Conservation (phyloP, 2,888 invertebrate genomes). For the Cryptocephalus primarius region DNA sequence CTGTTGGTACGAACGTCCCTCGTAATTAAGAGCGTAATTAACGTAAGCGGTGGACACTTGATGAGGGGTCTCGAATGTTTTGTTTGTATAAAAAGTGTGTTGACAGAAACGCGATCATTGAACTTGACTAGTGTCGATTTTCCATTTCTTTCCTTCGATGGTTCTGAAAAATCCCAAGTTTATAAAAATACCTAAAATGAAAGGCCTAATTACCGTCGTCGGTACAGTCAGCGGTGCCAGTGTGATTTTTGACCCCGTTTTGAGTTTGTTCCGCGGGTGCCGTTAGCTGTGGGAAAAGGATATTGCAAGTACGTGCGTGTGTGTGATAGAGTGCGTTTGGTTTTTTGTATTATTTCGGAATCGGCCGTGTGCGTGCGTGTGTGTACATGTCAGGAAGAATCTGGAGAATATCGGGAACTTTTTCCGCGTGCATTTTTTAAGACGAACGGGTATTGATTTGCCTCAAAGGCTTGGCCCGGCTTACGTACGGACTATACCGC, state of each 20-base stretch:
- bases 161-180: slow-evolving; percentile 34
- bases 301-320: slow-evolving; percentile 6
- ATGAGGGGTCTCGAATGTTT: background rate
- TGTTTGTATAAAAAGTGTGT: background rate
- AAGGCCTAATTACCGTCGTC: slow-evolving; percentile 31
- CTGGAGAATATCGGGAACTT: slow-evolving; percentile 22
- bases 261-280: slow-evolving; percentile 33
- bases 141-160: slow-evolving; percentile 33
- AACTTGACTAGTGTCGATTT: slow-evolving; percentile 29
- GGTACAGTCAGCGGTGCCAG: slow-evolving; percentile 27
- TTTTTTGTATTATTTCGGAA: too few relatives aligned
- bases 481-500: slow-evolving; percentile 37
- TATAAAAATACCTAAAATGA: slow-evolving; percentile 34
- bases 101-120: slow-evolving; percentile 26
- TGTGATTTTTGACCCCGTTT: slow-evolving; percentile 38
- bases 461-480: slow-evolving; percentile 40
- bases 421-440: slow-evolving; percentile 35
- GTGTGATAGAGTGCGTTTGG: too few relatives aligned
- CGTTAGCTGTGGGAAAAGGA: slow-evolving; percentile 33
- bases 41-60: too few relatives aligned
- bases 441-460: slow-evolving; percentile 39
- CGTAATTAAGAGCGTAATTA: too few relatives aligned
- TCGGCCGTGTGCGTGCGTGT: too few relatives aligned
- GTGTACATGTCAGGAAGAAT: slow-evolving; percentile 6
- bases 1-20: too few relatives aligned